Conservation (phyloP, 2,113 vertebrate species). For the Gila orcuttii region DNA sequence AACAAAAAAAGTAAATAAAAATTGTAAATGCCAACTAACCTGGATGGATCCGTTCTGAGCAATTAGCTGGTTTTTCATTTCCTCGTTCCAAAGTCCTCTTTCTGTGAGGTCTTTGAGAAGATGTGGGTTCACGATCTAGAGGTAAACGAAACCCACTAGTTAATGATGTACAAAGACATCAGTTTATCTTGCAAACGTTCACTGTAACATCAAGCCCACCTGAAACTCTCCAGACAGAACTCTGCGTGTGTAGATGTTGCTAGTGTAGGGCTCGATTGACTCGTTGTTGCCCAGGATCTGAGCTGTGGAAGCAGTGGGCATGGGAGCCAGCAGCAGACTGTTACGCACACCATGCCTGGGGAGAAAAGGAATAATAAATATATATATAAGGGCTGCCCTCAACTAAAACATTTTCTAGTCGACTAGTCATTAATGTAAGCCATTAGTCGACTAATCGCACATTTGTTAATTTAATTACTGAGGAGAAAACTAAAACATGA, state of each 20-base stretch:
- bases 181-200: neutral
- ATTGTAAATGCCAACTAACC: constrained; percentile 67
- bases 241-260: constrained; percentile 96
- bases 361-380: neutral
- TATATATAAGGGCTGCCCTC: no score
- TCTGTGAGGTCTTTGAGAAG: constrained; percentile 96
- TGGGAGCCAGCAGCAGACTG: constrained; percentile 93
- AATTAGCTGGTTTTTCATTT: constrained; percentile 98
- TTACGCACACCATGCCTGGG: constrained; percentile 89
- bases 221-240: constrained; percentile 98
- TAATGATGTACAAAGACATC: neutral
- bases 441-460: no score
- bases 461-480: no score
- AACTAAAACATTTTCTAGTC: no score
- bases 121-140: constrained; percentile 94
- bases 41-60: constrained; percentile 93
- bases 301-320: constrained; percentile 97
- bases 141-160: constrained; percentile 1
- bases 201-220: constrained; percentile 68
- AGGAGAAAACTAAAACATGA: no score
- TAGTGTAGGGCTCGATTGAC: constrained; percentile 96
- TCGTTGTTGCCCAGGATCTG: constrained; percentile 98
- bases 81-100: constrained; percentile 88
- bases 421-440: no score
- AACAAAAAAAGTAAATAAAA: neutral